Conservation (phyloP, 2,888 invertebrate genomes). For the Adineta ricciae region DNA sequence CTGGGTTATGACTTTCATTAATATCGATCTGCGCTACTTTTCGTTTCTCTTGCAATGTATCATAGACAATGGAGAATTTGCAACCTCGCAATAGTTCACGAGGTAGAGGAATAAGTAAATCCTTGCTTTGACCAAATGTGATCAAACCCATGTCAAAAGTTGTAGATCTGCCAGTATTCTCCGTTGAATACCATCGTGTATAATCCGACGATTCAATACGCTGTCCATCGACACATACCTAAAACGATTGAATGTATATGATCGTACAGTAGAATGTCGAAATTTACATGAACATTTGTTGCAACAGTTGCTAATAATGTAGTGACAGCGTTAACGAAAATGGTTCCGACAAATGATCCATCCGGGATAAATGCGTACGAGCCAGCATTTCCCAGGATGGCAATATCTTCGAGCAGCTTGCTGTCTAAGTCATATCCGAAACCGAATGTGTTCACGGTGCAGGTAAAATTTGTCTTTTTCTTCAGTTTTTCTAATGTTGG, state of each 20-base stretch:
- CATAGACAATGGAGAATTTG: not conserved
- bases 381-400: constrained; percentile 1
- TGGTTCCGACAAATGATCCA: constrained; percentile 31
- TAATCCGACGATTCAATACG: not conserved
- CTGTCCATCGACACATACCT: not conserved
- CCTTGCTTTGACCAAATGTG: constrained; percentile 18
- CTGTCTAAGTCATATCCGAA: not conserved
- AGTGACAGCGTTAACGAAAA: constrained; percentile 29
- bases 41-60: not conserved
- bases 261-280: too few relatives aligned
- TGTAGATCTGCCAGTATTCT: not conserved
- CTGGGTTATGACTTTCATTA: not conserved
- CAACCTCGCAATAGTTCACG: too few relatives aligned
- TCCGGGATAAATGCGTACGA: constrained; percentile 33
- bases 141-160: not conserved
- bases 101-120: not conserved
- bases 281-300: constrained; percentile 16
- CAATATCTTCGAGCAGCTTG: not conserved
- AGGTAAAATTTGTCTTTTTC: not conserved
- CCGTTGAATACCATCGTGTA: not conserved
- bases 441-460: not conserved
- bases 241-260: not conserved
- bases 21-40: not conserved
- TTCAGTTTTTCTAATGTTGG: not conserved
- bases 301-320: constrained; percentile 15